Base-by-base conservation (phyloP, 2,113 vertebrate species). In the Acrocephalus kingi region DNA sequence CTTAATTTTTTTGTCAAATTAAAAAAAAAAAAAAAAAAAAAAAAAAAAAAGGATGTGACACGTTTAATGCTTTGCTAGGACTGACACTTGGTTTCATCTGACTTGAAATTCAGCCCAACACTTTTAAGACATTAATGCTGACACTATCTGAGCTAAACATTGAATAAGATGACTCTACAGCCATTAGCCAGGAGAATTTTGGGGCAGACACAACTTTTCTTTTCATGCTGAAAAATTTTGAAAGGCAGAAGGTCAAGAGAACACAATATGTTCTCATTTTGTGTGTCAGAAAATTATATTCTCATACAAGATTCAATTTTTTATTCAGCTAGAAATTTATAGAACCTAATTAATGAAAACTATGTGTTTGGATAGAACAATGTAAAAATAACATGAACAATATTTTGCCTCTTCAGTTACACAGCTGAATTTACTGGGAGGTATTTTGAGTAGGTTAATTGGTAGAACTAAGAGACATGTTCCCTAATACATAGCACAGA, bases 381-480 rank as follows among this genome's bases (percentile, higher is more conserved):
- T 35, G 14, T 58, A 45, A 95, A 89, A 95, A 74, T 74, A 88
- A 45, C 45, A 61, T 23, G 10, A 85, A 5, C 7, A 69, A 48
- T 80, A 77, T 43, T 88, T 94, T 75, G 22, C 45, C 43, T 91
- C 24, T 85, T 89, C 68, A 73, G 72, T 90, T 74, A 72, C 73
- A 89, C 14, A 43, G 28, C 35, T 64, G 72, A 92, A 93, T 92
- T 77, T 93, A 81, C 41, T 67, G 27, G 75, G 55, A 90, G 27
- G 2, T 43, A 61, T 94, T 94, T 94, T 92, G 83, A 78, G 68
- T 75, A 93, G 56, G 79, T 95, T 96, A 96, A 92, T 84, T 95
- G 85, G 85, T 68, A 92, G 92, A 93, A 90, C 68, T 88, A 46
- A 84, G 49, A 94, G 68, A 90, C 83, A 46, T 49, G 52, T 81